Base-by-base conservation (phyloP, 2,797 vertebrate genomes). In the Prunella strophiata region DNA sequence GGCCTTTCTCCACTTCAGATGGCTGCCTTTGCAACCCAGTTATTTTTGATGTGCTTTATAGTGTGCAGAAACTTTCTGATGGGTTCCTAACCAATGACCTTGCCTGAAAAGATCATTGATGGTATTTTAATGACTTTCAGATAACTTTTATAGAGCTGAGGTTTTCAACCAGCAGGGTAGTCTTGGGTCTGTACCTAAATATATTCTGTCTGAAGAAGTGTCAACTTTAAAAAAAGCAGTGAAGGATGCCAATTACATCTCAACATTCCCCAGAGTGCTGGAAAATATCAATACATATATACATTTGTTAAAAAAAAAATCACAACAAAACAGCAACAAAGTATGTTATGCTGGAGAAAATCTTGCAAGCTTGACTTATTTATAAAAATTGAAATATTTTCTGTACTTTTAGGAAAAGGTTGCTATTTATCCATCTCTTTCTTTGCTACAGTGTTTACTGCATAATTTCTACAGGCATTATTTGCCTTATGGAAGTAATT, bases 81-180 rank as follows among this genome's bases (percentile, higher is more conserved):
- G 92, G 52, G 87, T 78, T 89, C 42, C 65, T 92, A 87, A 74
- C 75, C 75, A 89, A 54, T 66, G 84, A 93, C 93, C 61, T 80
- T 89, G 54, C 75, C 77, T 54, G 43, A 40, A 79, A 95, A 91
- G 48, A 90, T 29, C 55, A 85, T 43, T 30, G 67, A 13, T 27
- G 78, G 59, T 42, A 42, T 79, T 74, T 72, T 68, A 91, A 68
- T 76, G 70, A 86, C 95, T 88, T 96, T 81, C 79, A 94, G 70
- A 72, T 58, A 94, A 88, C 57, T 91, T 94, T 70, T 68, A 68
- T 20, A 79, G 9, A 74, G 76, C 42, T 88, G 70, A 89, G 75
- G 32, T 74, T 92, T 95, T 79, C 52, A 71, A 51, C 43, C 72
- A 94, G 66, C 50, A 45, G 50, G 42, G 27, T 61, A 83, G 65